Conservation (phyloP, 1,140 invertebrate species). For the Pararge aegeria region DNA sequence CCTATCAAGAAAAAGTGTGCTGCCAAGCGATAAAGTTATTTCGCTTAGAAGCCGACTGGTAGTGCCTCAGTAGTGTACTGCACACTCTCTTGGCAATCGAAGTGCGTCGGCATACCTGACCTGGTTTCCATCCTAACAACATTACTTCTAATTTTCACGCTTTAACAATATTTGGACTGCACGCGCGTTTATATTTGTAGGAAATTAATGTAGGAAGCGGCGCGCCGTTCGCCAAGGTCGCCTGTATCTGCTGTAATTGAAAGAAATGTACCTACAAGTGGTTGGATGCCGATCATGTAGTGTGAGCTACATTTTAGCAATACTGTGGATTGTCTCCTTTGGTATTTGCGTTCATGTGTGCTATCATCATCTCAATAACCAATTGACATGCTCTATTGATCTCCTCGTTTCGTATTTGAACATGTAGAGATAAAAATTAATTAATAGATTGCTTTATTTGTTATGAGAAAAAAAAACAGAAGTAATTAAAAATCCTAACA, state of each 20-base stretch:
- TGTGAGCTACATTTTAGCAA: background rate
- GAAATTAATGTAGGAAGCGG: constrained; percentile 9
- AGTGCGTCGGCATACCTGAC: background rate
- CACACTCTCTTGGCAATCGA: background rate
- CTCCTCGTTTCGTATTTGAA: too few species aligned
- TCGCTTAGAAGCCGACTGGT: too few species aligned
- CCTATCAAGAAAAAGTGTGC: too few species aligned
- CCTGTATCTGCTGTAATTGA: constrained; percentile 8
- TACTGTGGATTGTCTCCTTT: background rate
- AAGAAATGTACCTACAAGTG: constrained; percentile 9
- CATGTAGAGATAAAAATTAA: too few species aligned
- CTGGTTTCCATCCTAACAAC: background rate
- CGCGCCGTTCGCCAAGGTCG: background rate
- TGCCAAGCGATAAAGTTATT: too few species aligned
- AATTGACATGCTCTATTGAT: too few species aligned
- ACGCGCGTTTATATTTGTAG: background rate
- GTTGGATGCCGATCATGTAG: background rate
- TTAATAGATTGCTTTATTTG: too few species aligned
- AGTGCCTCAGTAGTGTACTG: background rate
- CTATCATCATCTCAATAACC: too few species aligned
- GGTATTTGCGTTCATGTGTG: too few species aligned
- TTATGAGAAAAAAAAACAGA: too few species aligned
- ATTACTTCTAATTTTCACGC: background rate
- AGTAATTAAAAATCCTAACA: too few species aligned
- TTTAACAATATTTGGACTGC: constrained; percentile 7